Base-by-base conservation (phyloP, 23 tunicate species). In the Oikopleura vanhoeffeni region DNA sequence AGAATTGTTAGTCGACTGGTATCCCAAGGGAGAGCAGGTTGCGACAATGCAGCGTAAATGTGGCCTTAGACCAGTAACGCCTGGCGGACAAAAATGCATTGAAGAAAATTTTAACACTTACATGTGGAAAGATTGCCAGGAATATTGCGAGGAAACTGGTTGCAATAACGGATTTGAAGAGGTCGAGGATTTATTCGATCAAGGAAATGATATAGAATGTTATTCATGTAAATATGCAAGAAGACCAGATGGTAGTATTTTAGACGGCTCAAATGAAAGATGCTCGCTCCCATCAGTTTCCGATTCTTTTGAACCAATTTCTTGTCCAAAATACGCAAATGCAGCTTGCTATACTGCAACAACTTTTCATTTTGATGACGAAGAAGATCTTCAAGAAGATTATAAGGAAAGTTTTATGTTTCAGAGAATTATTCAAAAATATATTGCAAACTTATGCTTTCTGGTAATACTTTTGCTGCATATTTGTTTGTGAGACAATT, bases 1-100 rank as follows among this genome's bases (percentile, higher is more conserved):
- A 71, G 79, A 71, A 30, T 18, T 71, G 79, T 13, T 71, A 18
- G 79, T 71, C 38, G 79, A 71, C 79, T 71, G 79, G 79, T 13
- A 2, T 32, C 79, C 34, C 27, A 71, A 30, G 32, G 79, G 79
- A 2, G 79, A 18, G 32, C 79, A 71, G 32, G 35, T 30, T 3
- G 79, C 38, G 35, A 71, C 79, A 2, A 24, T 71, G 34, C 79
- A 71, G 79, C 79, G 79, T 24, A 18, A 30, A 71, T 71, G 79
- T 71, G 79, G 79, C 3, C 38, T 18, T 3, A 33, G 34, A 13
- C 27, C 35, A 3, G 35, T 71, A 13, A 71, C 27, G 27, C 79
- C 79, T 38, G 79, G 79, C 27, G 79, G 79, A 18, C 34, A 71
- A 28, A 30, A 71, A 71, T 71, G 79, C 35, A 32, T 71, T 32